These are phyloP conservation scores for Parauchenoglanis punctatus DNA, from an alignment of 2,797 vertebrate species.

Conservation along the genomic window DNA sequence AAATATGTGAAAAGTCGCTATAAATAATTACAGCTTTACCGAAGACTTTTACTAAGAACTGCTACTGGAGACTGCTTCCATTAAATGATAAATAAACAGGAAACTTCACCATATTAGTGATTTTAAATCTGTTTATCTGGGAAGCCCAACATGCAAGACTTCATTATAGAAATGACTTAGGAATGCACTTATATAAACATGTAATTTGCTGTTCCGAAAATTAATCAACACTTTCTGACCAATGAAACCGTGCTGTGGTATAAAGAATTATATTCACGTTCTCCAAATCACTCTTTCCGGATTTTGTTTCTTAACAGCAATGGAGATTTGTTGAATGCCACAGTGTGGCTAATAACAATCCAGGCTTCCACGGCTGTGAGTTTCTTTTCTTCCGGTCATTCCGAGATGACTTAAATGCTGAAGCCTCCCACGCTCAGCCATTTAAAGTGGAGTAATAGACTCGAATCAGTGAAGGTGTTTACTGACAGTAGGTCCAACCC, in stretches of 20 bases:
- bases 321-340: not conserved
- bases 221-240: not conserved
- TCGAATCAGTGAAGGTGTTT: slow-evolving; percentile 46
- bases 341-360: not conserved
- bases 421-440: slow-evolving; percentile 31
- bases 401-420: slow-evolving; percentile 1
- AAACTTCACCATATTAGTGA: not conserved
- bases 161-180: not conserved
- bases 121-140: not conserved
- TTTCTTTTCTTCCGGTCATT: slow-evolving; percentile 22
- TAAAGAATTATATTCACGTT: not conserved
- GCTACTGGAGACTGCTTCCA: slow-evolving; percentile 2
- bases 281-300: not conserved
- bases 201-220: not conserved
- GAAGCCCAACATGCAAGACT: not conserved
- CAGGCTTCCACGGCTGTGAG: not conserved
- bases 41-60: not conserved
- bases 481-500: slow-evolving; percentile 37
- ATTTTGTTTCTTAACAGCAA: not conserved
- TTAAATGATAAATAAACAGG: not conserved
- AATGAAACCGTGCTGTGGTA: not conserved
- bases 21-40: not conserved
- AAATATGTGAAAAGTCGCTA: not conserved
- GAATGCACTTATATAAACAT: not conserved
- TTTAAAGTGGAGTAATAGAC: slow-evolving; percentile 47